A percentile compares a stretch with the other conserved stretches of the same genome.
phyloP scores from a whole-genome alignment of 2,888 invertebrate species.

The Stenodera caucasica region DNA sequence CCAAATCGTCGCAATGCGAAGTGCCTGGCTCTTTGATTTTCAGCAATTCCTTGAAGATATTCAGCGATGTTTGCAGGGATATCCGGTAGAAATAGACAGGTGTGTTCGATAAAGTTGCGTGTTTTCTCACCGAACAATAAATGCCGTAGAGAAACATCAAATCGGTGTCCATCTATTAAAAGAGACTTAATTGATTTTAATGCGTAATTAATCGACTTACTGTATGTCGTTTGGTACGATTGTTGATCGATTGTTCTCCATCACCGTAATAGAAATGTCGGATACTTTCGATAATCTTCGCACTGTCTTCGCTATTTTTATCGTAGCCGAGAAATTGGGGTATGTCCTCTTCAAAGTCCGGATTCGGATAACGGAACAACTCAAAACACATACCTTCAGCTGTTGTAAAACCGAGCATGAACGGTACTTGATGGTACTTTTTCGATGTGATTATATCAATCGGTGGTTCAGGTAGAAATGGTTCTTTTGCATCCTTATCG shows the following conservation, averaged over 20 bases:
- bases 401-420: conserved; percentile 41
- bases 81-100: conserved; percentile 47
- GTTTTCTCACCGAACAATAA: conserved; percentile 30
- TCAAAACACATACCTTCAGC: conserved; percentile 41
- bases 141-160: conserved; percentile 1
- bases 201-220: background rate
- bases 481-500: conserved; percentile 34
- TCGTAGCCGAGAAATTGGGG: conserved; percentile 17
- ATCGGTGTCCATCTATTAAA: background rate
- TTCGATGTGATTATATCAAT: conserved; percentile 35
- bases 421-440: conserved; percentile 39
- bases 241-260: background rate
- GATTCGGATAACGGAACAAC: conserved; percentile 22
- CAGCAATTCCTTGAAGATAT: conserved; percentile 30
- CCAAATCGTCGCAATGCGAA: conserved; percentile 37
- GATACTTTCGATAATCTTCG: conserved; percentile 25
- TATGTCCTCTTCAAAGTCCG: conserved; percentile 33
- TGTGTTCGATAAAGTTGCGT: conserved; percentile 33
- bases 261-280: conserved; percentile 43
- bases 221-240: background rate
- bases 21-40: conserved; percentile 12
- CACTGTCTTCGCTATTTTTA: background rate
- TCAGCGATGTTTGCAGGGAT: conserved; percentile 38
- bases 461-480: conserved; percentile 39
- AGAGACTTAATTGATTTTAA: background rate